Evolutionary conservation across 2,797 vertebrate genomes (phyloP), one percentile per base, ranked within the genome.

Genomic region (Ctenosaura bakeri): DNA sequence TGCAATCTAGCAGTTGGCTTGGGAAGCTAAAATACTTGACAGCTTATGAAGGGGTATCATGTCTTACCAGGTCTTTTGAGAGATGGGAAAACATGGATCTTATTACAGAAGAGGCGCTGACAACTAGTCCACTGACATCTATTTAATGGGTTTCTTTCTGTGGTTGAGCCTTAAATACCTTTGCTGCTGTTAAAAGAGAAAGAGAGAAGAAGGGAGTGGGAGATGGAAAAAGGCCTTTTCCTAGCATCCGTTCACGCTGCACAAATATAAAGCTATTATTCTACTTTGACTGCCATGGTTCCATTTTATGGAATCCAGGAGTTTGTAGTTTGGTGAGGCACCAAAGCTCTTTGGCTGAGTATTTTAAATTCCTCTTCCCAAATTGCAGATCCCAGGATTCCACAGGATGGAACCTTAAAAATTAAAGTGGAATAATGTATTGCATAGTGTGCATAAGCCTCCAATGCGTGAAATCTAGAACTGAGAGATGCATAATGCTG

Each of bases 1-100:
- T 94, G 83, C 18, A 71, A 1, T 9, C 2, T 81, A 42, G 29
- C 4, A 88, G 6, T 0, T 82, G 73, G 2, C 46, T 1, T 5
- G 46, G 79, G 69, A 92, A 90, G 2, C 1, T 22, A 22, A 86
- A 80, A 4, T 26, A 20, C 85, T 91, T 88, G 56, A n/a, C 24
- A 92, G 59, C 18, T 56, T 84, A 32, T 5, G 3, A 69, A 8
- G 90, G 29, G 64, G 0, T 35, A 2, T 80, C 54, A 59, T 52
- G 5, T 74, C 6, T 50, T 0, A 20, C 8, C 66, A 59, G 73
- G 8, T 1, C 1, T 0, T 20, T 14, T 85, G 59, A 14, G 0
- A 88, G 2, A 84, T 81, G 90, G 80, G 16, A 88, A 1, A 22
- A 3, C 10, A 0, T 16, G 14, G 0, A 1, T 92, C 90, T 89